Evolutionary conservation across 2,888 invertebrate genomes (phyloP).

Genomic region (Tetranychus piercei): DNA sequence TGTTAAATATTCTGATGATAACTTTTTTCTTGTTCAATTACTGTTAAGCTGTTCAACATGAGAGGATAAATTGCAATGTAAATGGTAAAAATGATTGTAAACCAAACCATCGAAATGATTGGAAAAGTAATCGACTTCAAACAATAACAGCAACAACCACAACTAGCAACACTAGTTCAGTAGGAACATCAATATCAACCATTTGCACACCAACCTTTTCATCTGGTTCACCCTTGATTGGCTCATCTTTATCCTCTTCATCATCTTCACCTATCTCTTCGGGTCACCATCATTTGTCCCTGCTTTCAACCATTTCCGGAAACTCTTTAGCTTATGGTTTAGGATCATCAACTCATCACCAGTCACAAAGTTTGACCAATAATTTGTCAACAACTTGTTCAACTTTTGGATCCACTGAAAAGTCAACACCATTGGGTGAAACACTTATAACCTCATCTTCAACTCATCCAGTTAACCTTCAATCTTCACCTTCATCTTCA

Average conservation of each 20-base stretch:
- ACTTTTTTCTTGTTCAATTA: slow-evolving; percentile 9
- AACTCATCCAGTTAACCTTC: neutral
- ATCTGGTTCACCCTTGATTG: neutral
- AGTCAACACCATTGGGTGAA: no score
- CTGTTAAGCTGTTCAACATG: slow-evolving; percentile 20
- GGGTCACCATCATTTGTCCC: neutral
- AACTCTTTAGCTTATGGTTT: neutral
- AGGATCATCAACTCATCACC: neutral
- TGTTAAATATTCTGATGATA: neutral
- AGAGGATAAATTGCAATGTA: slow-evolving; percentile 16
- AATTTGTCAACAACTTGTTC: neutral
- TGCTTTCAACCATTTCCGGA: neutral
- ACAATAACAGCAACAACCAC: neutral
- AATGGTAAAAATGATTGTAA: slow-evolving; percentile 7
- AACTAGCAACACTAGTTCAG: neutral
- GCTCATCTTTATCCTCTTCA: neutral
- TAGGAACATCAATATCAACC: neutral
- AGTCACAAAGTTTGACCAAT: neutral
- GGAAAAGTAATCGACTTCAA: neutral
- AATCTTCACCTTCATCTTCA: neutral
- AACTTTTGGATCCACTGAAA: no score
- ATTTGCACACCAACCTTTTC: neutral
- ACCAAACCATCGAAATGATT: slow-evolving; percentile 5
- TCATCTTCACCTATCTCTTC: neutral
- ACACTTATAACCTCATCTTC: neutral